Base-by-base conservation (phyloP, 2,888 invertebrate species). In the Epinotia bilunana region DNA sequence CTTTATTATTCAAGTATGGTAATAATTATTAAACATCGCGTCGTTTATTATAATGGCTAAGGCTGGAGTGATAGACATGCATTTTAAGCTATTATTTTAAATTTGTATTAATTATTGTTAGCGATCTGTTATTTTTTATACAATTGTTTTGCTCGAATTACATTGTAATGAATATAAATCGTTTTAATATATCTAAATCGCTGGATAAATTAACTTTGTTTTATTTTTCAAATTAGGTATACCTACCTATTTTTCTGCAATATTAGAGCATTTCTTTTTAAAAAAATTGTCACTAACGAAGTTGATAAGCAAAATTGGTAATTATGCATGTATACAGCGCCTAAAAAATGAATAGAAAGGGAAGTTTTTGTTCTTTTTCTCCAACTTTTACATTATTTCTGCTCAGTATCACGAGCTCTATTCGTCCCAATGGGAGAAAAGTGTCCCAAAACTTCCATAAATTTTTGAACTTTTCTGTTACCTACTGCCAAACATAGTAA, bases 121-220 rank as follows among this genome's bases (percentile, higher is more conserved):
- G 62, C 68, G 16, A 49, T 33, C 68, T 73, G 70, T 74, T 70
- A 13, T 68, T 67, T 57, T 69, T 69, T 74, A 68, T 69, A 74
- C 20, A 70, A 70, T 58, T 70, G 49, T 67, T 68, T 73, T 70
- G 74, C 64, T 69, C 49, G 55, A 16, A 61, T 18, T 60, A 68
- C 43, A 57, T 58, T 69, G 68, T 74, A 68, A 39, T 68, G 28
- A 58, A 57, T 69, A 53, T 20, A 55, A 63, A 68, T 68, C 68
- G 68, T 68, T 68, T 68, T 68, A 68, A 68, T 68, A 68, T 58
- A 43, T 58, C 58, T 79, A 79, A 79, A 79, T 67, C 69, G 78
- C 79, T 79, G 73, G 77, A 73, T 79, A 77, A 77, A 74, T 18
- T 18, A 64, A 16, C 4, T 23, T 61, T 33, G 64, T 79, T 67